These are phyloP conservation scores for Clarias gariepinus DNA, from an alignment of 2,113 vertebrate genomes.

Conservation along the genomic window DNA sequence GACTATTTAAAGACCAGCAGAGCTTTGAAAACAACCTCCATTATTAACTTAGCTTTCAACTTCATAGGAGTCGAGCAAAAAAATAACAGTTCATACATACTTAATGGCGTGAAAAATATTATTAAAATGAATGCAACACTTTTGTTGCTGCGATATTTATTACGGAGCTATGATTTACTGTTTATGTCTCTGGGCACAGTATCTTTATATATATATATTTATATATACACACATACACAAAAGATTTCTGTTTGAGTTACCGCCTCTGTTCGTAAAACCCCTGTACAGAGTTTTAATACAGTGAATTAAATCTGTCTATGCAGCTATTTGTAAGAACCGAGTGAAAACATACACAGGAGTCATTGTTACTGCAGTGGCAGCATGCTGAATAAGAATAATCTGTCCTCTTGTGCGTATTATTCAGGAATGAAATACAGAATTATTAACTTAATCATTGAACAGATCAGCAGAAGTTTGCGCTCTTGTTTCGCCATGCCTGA, in stretches of 20 bases:
- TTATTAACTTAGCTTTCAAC: not conserved
- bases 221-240: not conserved
- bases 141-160: not conserved
- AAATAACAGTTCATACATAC: not conserved
- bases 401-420: constrained; percentile 9
- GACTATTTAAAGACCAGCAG: not conserved
- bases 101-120: not conserved
- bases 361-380: constrained; percentile 32
- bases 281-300: not conserved
- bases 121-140: constrained; percentile 1
- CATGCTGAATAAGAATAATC: constrained; percentile 18
- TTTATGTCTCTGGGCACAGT: not conserved
- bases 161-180: not conserved
- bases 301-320: not conserved
- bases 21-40: not conserved
- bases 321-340: constrained; percentile 25
- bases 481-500: constrained; percentile 15
- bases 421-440: constrained; percentile 36
- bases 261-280: not conserved
- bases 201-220: not conserved
- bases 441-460: constrained; percentile 24
- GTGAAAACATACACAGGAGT: constrained; percentile 22
- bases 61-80: not conserved
- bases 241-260: constrained; percentile 10
- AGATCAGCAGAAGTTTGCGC: constrained; percentile 31